Percentiles rank a stretch among this genome's conserved stretches.
Conservation (phyloP, 2,888 invertebrate genomes). For the Molanna angustata region DNA sequence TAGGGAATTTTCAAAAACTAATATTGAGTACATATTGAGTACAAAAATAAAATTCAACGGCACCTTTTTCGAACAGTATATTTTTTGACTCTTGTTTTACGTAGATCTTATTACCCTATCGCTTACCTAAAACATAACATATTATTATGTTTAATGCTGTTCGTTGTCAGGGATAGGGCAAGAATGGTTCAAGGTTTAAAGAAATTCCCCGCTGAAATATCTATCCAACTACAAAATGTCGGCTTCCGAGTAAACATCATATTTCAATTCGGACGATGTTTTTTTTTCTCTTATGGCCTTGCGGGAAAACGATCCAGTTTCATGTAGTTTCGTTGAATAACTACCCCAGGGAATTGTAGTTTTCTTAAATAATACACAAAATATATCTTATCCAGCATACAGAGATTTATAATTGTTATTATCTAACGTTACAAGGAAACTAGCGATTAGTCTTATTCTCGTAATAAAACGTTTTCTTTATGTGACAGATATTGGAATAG, state of each 20-base stretch:
- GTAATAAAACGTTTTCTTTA: too few relatives aligned
- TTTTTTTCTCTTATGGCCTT: conserved; percentile 9
- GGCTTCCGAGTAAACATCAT: conserved; percentile 15
- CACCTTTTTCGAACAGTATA: too few relatives aligned
- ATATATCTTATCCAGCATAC: background rate
- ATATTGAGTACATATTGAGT: too few relatives aligned
- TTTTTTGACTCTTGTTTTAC: too few relatives aligned
- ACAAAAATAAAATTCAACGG: too few relatives aligned
- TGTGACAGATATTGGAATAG: too few relatives aligned
- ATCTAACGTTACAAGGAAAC: conserved; percentile 16
- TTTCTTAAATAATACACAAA: conserved; percentile 5
- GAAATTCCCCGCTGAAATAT: conserved; percentile 13
- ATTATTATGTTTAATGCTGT: too few relatives aligned
- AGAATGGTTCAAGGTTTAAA: conserved; percentile 11
- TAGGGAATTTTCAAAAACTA: too few relatives aligned
- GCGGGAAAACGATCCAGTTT: conserved; percentile 6
- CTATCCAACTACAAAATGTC: conserved; percentile 14
- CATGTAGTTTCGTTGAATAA: conserved; percentile 12
- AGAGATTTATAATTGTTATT: conserved; percentile 20
- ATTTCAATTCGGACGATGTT: conserved; percentile 17
- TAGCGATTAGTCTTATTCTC: too few relatives aligned
- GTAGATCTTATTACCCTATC: too few relatives aligned
- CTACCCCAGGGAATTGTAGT: conserved; percentile 5
- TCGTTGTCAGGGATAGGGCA: too few relatives aligned
- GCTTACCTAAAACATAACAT: too few relatives aligned